These are phyloP conservation scores for Drosophila sucinea DNA, from an alignment of 1,140 invertebrate genomes.

Conservation along the genomic window DNA sequence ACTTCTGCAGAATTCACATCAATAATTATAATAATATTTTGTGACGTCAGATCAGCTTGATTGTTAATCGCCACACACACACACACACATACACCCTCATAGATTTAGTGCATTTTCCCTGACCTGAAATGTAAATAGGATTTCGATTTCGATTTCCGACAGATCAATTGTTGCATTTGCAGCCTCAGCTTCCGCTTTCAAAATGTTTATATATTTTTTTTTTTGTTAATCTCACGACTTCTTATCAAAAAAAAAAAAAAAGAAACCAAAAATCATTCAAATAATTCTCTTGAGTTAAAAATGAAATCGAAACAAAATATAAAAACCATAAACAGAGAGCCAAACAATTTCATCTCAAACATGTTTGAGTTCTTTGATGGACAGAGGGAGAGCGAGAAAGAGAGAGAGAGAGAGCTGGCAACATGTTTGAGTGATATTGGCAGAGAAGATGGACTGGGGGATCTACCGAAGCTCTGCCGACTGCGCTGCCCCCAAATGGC, in stretches of 20 bases:
- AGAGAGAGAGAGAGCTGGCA: not conserved
- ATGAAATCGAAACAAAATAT: not conserved
- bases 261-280: not conserved
- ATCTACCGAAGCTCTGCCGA: not conserved
- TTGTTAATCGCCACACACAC: no score
- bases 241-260: not conserved
- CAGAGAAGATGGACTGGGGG: conserved; percentile 8
- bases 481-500: not conserved
- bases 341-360: conserved; percentile 38
- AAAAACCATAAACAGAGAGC: conserved; percentile 4
- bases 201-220: not conserved
- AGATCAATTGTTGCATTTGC: conserved; percentile 22
- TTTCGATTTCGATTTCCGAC: conserved; percentile 40
- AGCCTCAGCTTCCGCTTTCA: conserved; percentile 10
- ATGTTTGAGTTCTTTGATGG: conserved; percentile 23
- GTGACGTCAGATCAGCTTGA: conserved; percentile 33
- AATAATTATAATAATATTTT: conserved; percentile 66
- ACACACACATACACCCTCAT: not conserved
- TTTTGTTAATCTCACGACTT: not conserved
- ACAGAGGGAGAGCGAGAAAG: not conserved
- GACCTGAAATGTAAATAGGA: conserved; percentile 69
- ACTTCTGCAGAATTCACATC: conserved; percentile 74
- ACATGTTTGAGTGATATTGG: conserved; percentile 40
- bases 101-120: conserved; percentile 37
- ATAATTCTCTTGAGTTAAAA: conserved; percentile 5